phyloP scores from a whole-genome alignment of 2,113 vertebrate genomes.

The Camelus dromedarius region DNA sequence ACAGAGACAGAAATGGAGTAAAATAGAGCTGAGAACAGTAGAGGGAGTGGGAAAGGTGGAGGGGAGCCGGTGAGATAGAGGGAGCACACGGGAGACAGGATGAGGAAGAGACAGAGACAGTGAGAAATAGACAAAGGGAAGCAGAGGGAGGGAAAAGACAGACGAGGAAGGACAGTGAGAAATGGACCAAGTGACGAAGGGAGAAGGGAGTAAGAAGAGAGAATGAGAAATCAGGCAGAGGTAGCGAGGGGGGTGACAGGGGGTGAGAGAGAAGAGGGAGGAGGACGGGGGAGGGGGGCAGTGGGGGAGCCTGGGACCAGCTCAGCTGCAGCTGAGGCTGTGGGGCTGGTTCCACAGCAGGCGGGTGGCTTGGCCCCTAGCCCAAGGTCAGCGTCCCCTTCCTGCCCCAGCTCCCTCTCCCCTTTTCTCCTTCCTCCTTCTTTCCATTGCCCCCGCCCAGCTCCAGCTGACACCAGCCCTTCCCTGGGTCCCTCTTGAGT shows the following conservation, averaged over 20 bases:
- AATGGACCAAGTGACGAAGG: not conserved
- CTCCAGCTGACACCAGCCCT: not conserved
- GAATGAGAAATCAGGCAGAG: not conserved
- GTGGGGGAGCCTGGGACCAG: not conserved
- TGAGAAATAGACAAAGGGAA: not conserved
- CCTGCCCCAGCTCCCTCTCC: not conserved
- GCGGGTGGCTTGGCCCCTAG: not conserved
- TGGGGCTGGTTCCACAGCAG: not conserved
- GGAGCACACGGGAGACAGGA: too few species aligned
- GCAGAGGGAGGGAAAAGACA: not conserved
- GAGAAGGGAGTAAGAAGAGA: not conserved
- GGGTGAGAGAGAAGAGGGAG: rapidly evolving
- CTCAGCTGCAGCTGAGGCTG: not conserved
- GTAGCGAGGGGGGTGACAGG: not conserved
- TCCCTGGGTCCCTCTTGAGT: not conserved
- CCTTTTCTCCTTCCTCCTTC: not conserved
- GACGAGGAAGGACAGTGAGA: not conserved
- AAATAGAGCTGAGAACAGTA: not conserved
- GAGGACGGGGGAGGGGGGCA: not conserved
- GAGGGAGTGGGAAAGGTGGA: not conserved
- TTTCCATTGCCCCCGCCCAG: not conserved
- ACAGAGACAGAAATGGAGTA: not conserved
- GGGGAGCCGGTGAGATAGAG: rapidly evolving
- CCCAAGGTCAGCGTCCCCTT: slow-evolving; percentile 10
- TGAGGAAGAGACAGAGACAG: not conserved